Evolutionary conservation across 2,113 vertebrate genomes (phyloP).

Genomic region (Ceuthmochares aereus): DNA sequence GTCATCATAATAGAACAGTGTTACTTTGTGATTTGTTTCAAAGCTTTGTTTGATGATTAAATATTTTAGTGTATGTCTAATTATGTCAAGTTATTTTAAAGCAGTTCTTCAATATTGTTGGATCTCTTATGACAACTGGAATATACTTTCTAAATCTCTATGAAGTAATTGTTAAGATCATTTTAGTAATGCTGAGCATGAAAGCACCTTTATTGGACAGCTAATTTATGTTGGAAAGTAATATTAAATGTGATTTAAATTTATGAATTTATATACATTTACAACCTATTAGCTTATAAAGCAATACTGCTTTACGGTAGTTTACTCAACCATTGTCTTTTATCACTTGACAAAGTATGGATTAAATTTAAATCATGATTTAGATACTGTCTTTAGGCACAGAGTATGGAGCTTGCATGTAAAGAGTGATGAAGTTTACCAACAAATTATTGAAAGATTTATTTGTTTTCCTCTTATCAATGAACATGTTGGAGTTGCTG

Average conservation of each 20-base stretch:
- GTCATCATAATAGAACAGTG: constrained; percentile 2
- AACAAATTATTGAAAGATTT: neutral
- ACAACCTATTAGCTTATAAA: neutral
- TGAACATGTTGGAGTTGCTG: neutral
- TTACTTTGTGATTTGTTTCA: constrained; percentile 54
- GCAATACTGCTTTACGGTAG: neutral
- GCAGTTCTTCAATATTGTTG: constrained; percentile 58
- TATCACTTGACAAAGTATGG: neutral
- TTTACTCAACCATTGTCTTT: neutral
- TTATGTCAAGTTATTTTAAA: constrained; percentile 73
- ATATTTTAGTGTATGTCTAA: constrained; percentile 66
- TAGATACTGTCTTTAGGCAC: neutral
- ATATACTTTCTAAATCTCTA: constrained; percentile 56
- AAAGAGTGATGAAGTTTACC: neutral
- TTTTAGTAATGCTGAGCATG: constrained; percentile 54
- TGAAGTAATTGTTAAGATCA: constrained; percentile 60
- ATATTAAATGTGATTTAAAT: constrained; percentile 23
- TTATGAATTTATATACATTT: constrained; percentile 17
- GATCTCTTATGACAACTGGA: constrained; percentile 50
- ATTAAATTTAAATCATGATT: neutral
- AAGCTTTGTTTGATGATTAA: constrained; percentile 65
- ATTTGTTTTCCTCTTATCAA: neutral
- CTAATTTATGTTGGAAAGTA: constrained; percentile 11
- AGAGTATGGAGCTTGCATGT: neutral
- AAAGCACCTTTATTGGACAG: constrained; percentile 52